Conservation (phyloP, 2,797 vertebrate species). For the Coregonus sp. region DNA sequence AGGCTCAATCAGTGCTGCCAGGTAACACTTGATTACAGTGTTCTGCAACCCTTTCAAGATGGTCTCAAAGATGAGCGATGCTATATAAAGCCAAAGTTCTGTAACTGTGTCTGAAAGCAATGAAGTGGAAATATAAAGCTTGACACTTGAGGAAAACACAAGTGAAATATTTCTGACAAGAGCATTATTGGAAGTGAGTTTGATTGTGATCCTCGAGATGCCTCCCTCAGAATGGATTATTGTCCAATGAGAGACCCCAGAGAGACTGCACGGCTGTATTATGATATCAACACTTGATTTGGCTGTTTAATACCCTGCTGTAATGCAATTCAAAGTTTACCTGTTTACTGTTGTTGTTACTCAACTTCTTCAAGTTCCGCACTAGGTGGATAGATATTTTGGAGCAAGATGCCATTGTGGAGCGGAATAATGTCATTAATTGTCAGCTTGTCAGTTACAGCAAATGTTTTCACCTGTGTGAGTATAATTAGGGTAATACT, state of each 20-base stretch:
- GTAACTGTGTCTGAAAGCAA: neutral
- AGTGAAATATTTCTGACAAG: constrained; percentile 9
- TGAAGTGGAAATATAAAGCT: constrained; percentile 24
- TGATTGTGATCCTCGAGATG: neutral
- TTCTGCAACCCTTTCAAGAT: constrained; percentile 42
- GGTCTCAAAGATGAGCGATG: constrained; percentile 26
- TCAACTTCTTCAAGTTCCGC: neutral
- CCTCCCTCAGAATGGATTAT: neutral
- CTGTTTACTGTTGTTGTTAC: neutral
- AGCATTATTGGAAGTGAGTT: constrained; percentile 13
- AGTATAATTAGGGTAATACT: no score
- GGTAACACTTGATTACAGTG: constrained; percentile 35
- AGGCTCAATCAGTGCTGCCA: constrained; percentile 27
- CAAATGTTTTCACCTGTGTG: no score
- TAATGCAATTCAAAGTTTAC: neutral
- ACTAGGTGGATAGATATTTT: no score
- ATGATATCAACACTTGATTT: neutral
- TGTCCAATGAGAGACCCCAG: neutral
- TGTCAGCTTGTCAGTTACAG: no score
- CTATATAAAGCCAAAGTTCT: neutral
- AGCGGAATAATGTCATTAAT: no score
- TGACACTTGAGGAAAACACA: constrained; percentile 23
- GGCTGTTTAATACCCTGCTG: neutral
- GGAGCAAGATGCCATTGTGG: no score
- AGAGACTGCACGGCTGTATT: neutral